phyloP scores from a whole-genome alignment of 2,888 invertebrate species.

The Dione juno region DNA sequence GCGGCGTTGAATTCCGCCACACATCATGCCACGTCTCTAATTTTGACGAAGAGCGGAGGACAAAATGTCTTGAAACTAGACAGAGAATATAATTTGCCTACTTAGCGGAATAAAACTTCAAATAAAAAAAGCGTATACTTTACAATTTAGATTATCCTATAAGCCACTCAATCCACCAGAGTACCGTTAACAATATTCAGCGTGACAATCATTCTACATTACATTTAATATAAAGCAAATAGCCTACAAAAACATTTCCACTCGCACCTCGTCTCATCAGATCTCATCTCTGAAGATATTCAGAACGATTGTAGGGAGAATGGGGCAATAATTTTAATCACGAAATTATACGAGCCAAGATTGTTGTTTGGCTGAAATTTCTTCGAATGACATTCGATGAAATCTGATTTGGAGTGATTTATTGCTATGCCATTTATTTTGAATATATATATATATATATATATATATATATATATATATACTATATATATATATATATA shows the following conservation, averaged over 20 bases:
- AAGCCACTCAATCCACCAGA: background rate
- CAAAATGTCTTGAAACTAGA: too few relatives aligned
- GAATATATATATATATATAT: background rate
- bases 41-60: too few relatives aligned
- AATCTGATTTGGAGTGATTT: conserved; percentile 45
- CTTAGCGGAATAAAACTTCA: background rate
- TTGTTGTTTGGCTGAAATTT: conserved; percentile 42
- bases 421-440: conserved; percentile 38
- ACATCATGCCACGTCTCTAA: too few relatives aligned
- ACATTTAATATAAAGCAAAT: conserved; percentile 29
- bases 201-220: conserved; percentile 24
- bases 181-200: conserved; percentile 19
- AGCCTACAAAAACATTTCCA: conserved; percentile 35
- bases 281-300: conserved; percentile 38
- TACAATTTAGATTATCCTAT: background rate
- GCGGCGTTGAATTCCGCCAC: too few relatives aligned
- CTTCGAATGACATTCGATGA: conserved; percentile 44
- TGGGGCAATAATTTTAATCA: conserved; percentile 50
- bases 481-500: too few relatives aligned
- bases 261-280: conserved; percentile 40
- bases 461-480: too few relatives aligned
- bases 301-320: conserved; percentile 44
- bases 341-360: conserved; percentile 47
- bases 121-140: background rate
- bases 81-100: too few relatives aligned